Base-by-base conservation (phyloP, 2,888 invertebrate genomes). In the Epinotia nisella region DNA sequence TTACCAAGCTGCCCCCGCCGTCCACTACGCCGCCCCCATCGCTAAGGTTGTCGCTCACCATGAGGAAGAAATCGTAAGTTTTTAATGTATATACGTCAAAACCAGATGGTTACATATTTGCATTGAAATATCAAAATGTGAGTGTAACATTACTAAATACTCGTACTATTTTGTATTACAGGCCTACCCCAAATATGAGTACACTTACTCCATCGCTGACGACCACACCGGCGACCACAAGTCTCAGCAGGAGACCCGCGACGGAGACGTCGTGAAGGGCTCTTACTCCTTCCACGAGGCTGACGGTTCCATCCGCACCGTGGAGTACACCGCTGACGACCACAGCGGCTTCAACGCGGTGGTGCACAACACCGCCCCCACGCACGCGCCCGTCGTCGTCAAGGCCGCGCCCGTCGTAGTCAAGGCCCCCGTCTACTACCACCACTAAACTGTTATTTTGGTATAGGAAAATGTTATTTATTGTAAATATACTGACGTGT, bases 161-260 rank as follows among this genome's bases (percentile, higher is more conserved):
- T n/a, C n/a, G n/a, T n/a, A n/a, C 9, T 53, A 53, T 10, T 17
- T 53, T 53, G 19, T 61, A 3, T 66, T 70, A 15, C 68, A 80
- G 80, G 76, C 80, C 9, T 76, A 83, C 75, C 83, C 83, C 21
- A 81, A 81, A 74, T 84, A 83, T 76, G 80, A 86, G 76, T 90
- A 86, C 82, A 86, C 83, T 76, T 92, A 92, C 79, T 89, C 89
- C 62, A 90, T 92, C 4, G 82, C 87, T 75, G 92, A 92, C 79
- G 84, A 84, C 49, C 88, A 90, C 80, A 90, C 91, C 77, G 90
- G 91, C 29, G 92, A 92, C 82, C 82, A 86, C 79, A 90, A 90
- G 81, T 82, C 83, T 72, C 89, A 89, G 80, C 87, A 89, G 76
- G 92, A 92, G 77, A 71, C 74, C 65, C 81, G 85, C 51, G 90